Evolutionary conservation across 2,888 invertebrate genomes (phyloP).

Genomic region (Dione juno): DNA sequence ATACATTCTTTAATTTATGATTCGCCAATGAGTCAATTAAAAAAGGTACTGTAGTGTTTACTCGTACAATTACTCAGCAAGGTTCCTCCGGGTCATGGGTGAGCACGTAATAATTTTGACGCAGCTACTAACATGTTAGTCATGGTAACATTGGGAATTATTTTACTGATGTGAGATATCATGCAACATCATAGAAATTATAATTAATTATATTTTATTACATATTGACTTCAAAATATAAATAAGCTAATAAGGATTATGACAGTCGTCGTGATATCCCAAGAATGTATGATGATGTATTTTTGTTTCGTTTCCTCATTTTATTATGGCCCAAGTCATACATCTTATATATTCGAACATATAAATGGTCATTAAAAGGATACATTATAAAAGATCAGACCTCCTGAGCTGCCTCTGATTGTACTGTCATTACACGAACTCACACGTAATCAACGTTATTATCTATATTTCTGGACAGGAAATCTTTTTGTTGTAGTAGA

Average conservation of each 20-base stretch:
- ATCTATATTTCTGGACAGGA: slow-evolving; percentile 57
- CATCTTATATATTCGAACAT: not conserved
- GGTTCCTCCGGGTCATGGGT: slow-evolving; percentile 64
- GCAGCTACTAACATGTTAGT: slow-evolving; percentile 63
- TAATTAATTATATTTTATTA: slow-evolving; percentile 48
- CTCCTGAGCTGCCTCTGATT: slow-evolving; percentile 14
- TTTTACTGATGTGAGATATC: slow-evolving; percentile 46
- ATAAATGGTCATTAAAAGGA: not conserved
- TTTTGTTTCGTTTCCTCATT: slow-evolving; percentile 28
- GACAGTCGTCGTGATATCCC: slow-evolving; percentile 35
- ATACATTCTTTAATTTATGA: slow-evolving; percentile 23
- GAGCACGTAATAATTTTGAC: slow-evolving; percentile 57
- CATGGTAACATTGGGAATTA: slow-evolving; percentile 53
- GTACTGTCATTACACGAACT: slow-evolving; percentile 48
- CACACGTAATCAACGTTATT: slow-evolving; percentile 54
- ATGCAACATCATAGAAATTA: slow-evolving; percentile 51
- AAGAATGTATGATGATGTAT: slow-evolving; percentile 20
- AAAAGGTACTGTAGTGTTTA: slow-evolving; percentile 39
- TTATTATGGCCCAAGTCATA: slow-evolving; percentile 29
- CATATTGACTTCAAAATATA: slow-evolving; percentile 33
- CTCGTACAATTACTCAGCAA: slow-evolving; percentile 44
- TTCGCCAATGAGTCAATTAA: slow-evolving; percentile 39
- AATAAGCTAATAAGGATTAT: slow-evolving; percentile 34
- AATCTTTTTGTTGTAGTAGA: slow-evolving; percentile 59
- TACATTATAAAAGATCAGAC: slow-evolving; percentile 1